Percentiles rank a stretch among this genome's conserved stretches.
These are phyloP conservation scores for Griposia aprilina DNA, from an alignment of 2,888 invertebrate species.

Conservation along the genomic window DNA sequence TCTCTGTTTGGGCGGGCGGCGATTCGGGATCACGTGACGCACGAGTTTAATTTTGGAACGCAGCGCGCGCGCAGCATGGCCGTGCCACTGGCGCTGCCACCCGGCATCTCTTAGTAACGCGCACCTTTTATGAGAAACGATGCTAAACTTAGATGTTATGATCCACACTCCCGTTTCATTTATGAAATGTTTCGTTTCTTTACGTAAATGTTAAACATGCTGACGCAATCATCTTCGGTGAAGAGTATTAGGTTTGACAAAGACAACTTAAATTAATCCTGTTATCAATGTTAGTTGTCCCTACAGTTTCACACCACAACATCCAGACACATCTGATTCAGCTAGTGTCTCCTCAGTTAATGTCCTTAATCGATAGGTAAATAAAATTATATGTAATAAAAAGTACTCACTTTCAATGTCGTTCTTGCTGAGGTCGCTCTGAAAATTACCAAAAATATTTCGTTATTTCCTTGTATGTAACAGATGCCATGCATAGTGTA, in stretches of 20 bases:
- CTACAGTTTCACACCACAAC: conserved; percentile 18
- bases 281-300: conserved; percentile 37
- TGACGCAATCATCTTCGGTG: conserved; percentile 10
- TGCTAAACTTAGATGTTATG: conserved; percentile 86
- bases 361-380: conserved; percentile 31
- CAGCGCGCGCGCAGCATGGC: conserved; percentile 84
- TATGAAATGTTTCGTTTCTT: conserved; percentile 66
- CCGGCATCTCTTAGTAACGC: conserved; percentile 83
- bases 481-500: conserved; percentile 79
- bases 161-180: conserved; percentile 72
- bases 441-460: conserved; percentile 90
- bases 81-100: conserved; percentile 79
- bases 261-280: conserved; percentile 21
- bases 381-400: conserved; percentile 34
- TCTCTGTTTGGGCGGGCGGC: conserved; percentile 90
- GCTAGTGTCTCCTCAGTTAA: conserved; percentile 13
- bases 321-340: neutral
- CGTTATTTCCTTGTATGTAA: conserved; percentile 83
- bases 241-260: conserved; percentile 15
- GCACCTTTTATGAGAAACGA: conserved; percentile 88
- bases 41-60: conserved; percentile 86
- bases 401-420: conserved; percentile 96
- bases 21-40: conserved; percentile 86
- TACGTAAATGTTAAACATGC: conserved; percentile 32
- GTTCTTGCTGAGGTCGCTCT: conserved; percentile 96